Evolutionary conservation across 2,797 vertebrate species (phyloP), one percentile per base, ranked within the genome.

Genomic region (Scleropages formosus): DNA sequence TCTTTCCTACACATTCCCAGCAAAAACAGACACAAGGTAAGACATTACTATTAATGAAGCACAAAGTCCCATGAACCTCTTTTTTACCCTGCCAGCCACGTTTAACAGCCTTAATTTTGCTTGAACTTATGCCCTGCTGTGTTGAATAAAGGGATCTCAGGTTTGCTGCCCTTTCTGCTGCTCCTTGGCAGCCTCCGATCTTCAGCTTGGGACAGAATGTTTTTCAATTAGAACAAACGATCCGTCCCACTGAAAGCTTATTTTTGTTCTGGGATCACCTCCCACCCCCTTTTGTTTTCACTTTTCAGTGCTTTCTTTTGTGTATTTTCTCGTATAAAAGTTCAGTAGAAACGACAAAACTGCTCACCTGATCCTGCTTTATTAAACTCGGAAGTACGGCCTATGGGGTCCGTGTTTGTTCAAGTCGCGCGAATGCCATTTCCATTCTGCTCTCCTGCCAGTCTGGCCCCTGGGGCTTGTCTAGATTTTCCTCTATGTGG

Each of bases 221-320:
- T 82, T 18, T 82, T 84, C 90, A 90, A 91, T 92, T 89, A 90
- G 85, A 88, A 87, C 79, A 82, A 90, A 85, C 79, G 81, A 85
- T 85, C 79, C 72, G 76, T 78, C 91, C 78, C 84, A 83, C 18
- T 20, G 58, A 80, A 83, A 63, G 67, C 79, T 85, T 91, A 85
- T 92, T 92, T 92, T 80, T 76, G 76, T 79, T 70, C 67, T 39
- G 72, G 39, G 56, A 72, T 78, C 46, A 39, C 71, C 62, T 39
- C 31, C 39, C 31, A 39, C 31, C 31, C 31, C 31, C 53, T 20
- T 20, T 3, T 77, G 74, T 74, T 46, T 49, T 27, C 75, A 12
- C 69, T 82, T 86, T 79, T 83, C 84, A 83, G 85, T 76, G 77
- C 81, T 85, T 85, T 79, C 84, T 82, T 80, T 61, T 80, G 79